Evolutionary conservation across 1,140 invertebrate species (phyloP), one percentile per base, ranked within the genome.

Genomic region (Heliconius melpomene): DNA sequence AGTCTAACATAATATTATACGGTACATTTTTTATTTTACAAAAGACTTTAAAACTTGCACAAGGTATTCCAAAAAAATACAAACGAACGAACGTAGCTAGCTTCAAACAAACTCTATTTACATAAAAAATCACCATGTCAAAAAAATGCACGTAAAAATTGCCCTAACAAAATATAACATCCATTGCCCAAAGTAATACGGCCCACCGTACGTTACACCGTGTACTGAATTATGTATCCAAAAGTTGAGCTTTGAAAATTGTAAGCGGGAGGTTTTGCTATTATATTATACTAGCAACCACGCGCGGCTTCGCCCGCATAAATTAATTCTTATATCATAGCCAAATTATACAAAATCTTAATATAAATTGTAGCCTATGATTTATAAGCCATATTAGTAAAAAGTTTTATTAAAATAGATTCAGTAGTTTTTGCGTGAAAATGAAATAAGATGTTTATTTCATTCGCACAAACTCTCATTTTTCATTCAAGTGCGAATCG

Each of bases 221-320:
- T 71, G 78, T 50, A 26, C 73, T 79, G 78, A 79, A 79, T 79
- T 75, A 79, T 79, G 60, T 66, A 75, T 16, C 72, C 26, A 16
- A 38, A 50, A 71, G 72, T 46, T 79, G 29, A 79, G 78, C 73
- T 74, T 79, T 79, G 75, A 60, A 79, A 75, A 79, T 79, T 40
- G 78, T 75, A 72, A 72, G 57, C 78, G 18, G 26, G 60, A 60
- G 73, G 71, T 66, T 52, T 40, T 29, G n/a, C 7, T 72, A 77
- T 79, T 75, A 79, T 77, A 77, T 79, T 79, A 79, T 74, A 79
- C 32, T 74, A 52, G 40, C 40, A 13, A 16, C 40, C 40, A 46
- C 13, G 13, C 40, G 40, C 40, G 40, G 40, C 3, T 46, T 46
- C 3, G 3, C 13, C 40, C 3, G 13, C 3, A 16, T 1, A 3